phyloP scores from a whole-genome alignment of 2,888 invertebrate genomes.

The Alloscopus bannaensis region DNA sequence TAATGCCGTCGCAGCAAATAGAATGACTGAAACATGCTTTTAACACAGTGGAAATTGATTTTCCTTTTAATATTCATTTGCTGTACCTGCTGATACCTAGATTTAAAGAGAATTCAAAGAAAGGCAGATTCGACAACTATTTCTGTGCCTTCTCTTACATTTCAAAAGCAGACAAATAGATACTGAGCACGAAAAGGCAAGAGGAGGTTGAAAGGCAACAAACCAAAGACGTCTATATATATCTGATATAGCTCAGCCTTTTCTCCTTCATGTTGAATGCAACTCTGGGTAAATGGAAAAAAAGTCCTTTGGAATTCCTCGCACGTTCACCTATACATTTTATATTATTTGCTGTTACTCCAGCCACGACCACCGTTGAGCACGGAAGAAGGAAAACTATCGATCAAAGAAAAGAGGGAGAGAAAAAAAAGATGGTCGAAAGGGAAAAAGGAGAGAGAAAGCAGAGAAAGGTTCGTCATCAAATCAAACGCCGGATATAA shows the following conservation, averaged over 20 bases:
- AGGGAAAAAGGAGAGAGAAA: conserved; percentile 57
- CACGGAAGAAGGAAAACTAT: conserved; percentile 54
- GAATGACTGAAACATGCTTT: too few relatives aligned
- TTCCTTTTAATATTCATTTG: conserved; percentile 7
- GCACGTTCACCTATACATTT: conserved; percentile 58
- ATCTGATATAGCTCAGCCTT: not conserved
- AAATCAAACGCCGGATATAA: conserved; percentile 66
- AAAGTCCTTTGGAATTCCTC: conserved; percentile 48
- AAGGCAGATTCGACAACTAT: not conserved
- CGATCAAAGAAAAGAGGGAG: conserved; percentile 51
- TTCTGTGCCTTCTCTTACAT: not conserved
- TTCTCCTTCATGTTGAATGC: not conserved
- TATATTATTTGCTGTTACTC: conserved; percentile 17
- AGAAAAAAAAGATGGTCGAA: conserved; percentile 37
- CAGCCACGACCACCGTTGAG: not conserved
- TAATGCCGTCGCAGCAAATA: too few relatives aligned
- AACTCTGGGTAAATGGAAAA: conserved; percentile 19
- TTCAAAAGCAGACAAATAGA: conserved; percentile 8
- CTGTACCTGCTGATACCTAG: not conserved
- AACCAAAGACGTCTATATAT: not conserved
- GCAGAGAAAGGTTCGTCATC: conserved; percentile 65
- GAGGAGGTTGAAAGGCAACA: not conserved
- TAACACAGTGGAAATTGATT: conserved; percentile 35
- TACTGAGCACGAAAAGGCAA: conserved; percentile 7
- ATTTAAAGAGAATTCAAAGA: conserved; percentile 12